These are phyloP conservation scores for Propithecus perrieri DNA, from an alignment of 2,797 vertebrate species.

Conservation along the genomic window DNA sequence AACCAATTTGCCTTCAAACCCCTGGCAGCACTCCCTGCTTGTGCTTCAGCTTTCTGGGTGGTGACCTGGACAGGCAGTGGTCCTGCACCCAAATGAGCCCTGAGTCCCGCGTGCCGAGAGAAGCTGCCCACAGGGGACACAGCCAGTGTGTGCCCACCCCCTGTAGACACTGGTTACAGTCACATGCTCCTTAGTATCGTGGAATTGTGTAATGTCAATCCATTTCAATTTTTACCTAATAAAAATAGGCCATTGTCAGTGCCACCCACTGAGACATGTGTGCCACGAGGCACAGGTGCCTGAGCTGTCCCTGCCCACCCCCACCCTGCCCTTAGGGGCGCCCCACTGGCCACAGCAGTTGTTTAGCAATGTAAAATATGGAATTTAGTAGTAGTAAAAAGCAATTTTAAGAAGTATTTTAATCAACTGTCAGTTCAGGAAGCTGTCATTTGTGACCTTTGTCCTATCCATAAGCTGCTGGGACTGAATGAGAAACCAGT, in stretches of 20 bases:
- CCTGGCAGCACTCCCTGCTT: constrained; percentile 44
- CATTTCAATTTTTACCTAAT: neutral
- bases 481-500: neutral
- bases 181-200: neutral
- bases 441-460: neutral
- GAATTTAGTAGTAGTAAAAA: neutral
- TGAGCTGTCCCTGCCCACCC: neutral
- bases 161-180: neutral
- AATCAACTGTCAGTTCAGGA: neutral
- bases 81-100: neutral
- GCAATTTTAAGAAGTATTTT: neutral
- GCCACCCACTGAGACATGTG: neutral
- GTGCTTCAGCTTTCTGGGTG: neutral
- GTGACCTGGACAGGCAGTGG: neutral
- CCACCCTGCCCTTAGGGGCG: neutral
- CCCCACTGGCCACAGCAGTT: neutral
- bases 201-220: neutral
- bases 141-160: neutral
- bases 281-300: neutral
- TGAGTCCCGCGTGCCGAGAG: neutral
- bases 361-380: neutral
- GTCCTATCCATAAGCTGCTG: neutral
- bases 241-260: neutral
- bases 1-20: neutral
- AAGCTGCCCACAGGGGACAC: neutral